These are phyloP conservation scores for Dissostichus mawsoni DNA, from an alignment of 2,113 vertebrate species.

Conservation along the genomic window DNA sequence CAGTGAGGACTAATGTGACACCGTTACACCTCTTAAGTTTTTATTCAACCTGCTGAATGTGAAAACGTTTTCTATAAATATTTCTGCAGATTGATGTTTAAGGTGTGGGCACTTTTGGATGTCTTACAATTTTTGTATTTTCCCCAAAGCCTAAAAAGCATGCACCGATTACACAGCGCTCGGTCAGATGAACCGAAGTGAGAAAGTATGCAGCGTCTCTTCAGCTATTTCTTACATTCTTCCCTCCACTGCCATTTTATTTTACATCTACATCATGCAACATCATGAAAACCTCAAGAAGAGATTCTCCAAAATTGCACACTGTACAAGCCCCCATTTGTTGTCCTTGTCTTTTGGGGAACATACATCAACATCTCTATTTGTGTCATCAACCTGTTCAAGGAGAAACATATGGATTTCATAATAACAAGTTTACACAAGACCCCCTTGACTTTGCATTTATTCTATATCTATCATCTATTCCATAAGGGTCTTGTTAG, in stretches of 20 bases:
- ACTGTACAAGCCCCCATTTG: too few relatives aligned
- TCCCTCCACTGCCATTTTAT: neutral
- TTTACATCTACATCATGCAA: neutral
- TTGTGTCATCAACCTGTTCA: neutral
- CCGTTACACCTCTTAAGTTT: neutral
- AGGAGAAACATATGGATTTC: neutral
- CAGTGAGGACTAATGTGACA: slow-evolving; percentile 33
- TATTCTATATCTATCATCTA: neutral
- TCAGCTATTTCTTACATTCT: neutral
- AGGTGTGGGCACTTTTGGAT: neutral
- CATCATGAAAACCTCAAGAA: neutral
- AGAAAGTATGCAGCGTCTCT: neutral
- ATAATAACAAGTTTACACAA: neutral
- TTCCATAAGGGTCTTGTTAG: neutral
- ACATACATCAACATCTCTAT: neutral
- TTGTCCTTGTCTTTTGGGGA: too few relatives aligned
- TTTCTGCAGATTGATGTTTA: neutral
- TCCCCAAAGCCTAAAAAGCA: neutral
- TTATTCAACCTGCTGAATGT: neutral
- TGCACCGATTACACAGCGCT: neutral
- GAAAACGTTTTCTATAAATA: neutral
- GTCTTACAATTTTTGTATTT: neutral
- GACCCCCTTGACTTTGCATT: too few relatives aligned
- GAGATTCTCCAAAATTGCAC: neutral
- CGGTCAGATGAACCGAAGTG: too few relatives aligned